phyloP scores from a whole-genome alignment of 2,797 vertebrate species.

The Tenualosa ilisha region DNA sequence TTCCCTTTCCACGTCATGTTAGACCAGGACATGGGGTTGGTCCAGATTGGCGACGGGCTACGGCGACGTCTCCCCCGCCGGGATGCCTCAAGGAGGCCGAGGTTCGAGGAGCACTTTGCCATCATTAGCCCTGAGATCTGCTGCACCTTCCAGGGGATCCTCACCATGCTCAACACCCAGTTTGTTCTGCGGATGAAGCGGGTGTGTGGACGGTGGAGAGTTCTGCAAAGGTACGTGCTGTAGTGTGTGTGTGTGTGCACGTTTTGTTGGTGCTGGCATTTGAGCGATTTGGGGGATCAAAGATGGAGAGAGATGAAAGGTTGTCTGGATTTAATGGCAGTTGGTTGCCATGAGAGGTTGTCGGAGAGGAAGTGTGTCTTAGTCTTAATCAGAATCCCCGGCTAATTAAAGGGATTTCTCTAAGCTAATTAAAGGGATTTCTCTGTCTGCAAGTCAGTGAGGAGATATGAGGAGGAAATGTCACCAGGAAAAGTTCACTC shows the following conservation, averaged over 20 bases:
- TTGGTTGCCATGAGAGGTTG: slow-evolving; percentile 29
- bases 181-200: slow-evolving; percentile 88
- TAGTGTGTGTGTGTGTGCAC: not conserved
- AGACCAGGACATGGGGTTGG: slow-evolving; percentile 89
- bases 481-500: not conserved
- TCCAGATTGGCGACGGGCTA: slow-evolving; percentile 93
- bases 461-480: slow-evolving; percentile 4
- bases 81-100: slow-evolving; percentile 81
- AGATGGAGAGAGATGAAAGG: slow-evolving; percentile 50
- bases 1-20: slow-evolving; percentile 98
- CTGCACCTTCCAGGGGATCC: slow-evolving; percentile 90
- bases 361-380: slow-evolving; percentile 32
- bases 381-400: slow-evolving; percentile 40
- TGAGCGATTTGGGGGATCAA: slow-evolving; percentile 40
- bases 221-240: slow-evolving; percentile 81
- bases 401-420: slow-evolving; percentile 38
- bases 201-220: slow-evolving; percentile 76
- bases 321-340: slow-evolving; percentile 34
- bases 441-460: slow-evolving; percentile 11
- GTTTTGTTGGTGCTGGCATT: slow-evolving; percentile 12
- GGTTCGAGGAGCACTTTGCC: slow-evolving; percentile 89
- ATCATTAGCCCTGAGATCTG: slow-evolving; percentile 90
- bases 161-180: slow-evolving; percentile 97
- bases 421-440: slow-evolving; percentile 6
- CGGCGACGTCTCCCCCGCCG: slow-evolving; percentile 85